Percentiles rank a stretch among this genome's conserved stretches.
Evolutionary conservation across 2,888 invertebrate genomes (phyloP).

Genomic region (Bedellia somnulentella): DNA sequence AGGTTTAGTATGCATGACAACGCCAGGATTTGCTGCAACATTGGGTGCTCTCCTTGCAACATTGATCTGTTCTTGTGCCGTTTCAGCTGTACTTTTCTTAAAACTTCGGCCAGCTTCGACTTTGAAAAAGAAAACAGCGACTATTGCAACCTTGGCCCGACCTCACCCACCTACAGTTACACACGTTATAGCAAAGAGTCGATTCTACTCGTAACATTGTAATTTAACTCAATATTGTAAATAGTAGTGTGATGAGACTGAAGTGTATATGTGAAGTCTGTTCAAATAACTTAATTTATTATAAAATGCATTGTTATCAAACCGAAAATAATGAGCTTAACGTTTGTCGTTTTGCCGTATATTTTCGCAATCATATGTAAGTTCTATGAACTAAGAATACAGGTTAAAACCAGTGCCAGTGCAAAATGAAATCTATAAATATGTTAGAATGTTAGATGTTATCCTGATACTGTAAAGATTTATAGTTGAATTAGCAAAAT

Average conservation of each 20-base stretch:
- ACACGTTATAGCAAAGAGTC: constrained; percentile 61
- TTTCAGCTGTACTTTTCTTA: constrained; percentile 84
- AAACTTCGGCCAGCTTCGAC: constrained; percentile 73
- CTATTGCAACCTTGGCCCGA: constrained; percentile 43
- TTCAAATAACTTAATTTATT: constrained; percentile 35
- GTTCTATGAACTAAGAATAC: constrained; percentile 7
- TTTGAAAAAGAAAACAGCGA: constrained; percentile 56
- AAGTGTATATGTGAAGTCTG: constrained; percentile 40
- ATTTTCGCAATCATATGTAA: too few species aligned
- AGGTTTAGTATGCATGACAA: constrained; percentile 88
- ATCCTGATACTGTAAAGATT: too few species aligned
- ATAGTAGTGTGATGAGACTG: constrained; percentile 60
- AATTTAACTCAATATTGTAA: constrained; percentile 46
- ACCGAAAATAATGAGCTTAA: too few species aligned
- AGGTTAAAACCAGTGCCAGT: too few species aligned
- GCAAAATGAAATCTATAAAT: too few species aligned
- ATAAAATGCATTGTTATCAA: too few species aligned
- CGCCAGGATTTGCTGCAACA: constrained; percentile 89
- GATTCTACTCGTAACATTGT: constrained; percentile 67
- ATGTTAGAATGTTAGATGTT: too few species aligned
- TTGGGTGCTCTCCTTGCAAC: constrained; percentile 81
- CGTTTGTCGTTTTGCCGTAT: too few species aligned
- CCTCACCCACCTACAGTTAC: constrained; percentile 42
- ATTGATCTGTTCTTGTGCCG: constrained; percentile 79
- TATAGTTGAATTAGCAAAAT: too few species aligned